phyloP scores from a whole-genome alignment of 1,140 invertebrate species.

The Aphaenogaster floridana region DNA sequence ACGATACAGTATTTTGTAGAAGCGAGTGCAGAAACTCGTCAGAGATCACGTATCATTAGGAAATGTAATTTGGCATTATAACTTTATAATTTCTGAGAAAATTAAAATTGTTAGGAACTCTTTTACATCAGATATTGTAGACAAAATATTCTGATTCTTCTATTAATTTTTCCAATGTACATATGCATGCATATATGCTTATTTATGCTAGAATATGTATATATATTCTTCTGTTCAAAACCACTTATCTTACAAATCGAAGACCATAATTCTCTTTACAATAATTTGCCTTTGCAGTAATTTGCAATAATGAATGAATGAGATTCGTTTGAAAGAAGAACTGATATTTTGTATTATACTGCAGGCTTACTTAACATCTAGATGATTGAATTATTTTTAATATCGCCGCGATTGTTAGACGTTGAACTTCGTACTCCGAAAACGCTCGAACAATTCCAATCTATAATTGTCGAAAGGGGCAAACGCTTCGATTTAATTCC shows the following conservation, averaged over 20 bases:
- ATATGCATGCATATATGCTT: not conserved
- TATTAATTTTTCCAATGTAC: too few species aligned
- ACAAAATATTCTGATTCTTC: too few species aligned
- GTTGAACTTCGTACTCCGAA: not conserved
- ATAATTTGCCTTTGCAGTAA: not conserved
- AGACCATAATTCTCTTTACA: not conserved
- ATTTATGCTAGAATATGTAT: not conserved
- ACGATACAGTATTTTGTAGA: not conserved
- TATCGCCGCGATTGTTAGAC: not conserved
- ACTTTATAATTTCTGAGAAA: not conserved
- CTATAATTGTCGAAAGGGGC: constrained; percentile 68
- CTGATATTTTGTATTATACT: not conserved
- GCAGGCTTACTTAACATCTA: not conserved
- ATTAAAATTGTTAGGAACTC: not conserved
- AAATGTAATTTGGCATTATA: not conserved
- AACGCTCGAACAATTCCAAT: constrained; percentile 67
- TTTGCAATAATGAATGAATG: not conserved
- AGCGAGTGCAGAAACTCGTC: not conserved
- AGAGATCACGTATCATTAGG: not conserved
- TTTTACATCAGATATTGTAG: not conserved
- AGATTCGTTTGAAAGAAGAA: not conserved
- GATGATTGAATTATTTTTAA: not conserved
- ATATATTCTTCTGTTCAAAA: not conserved
- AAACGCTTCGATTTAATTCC: constrained; percentile 74
- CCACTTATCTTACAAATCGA: not conserved